These are phyloP conservation scores for Cephus sareptanus DNA, from an alignment of 2,888 invertebrate genomes.

Conservation along the genomic window DNA sequence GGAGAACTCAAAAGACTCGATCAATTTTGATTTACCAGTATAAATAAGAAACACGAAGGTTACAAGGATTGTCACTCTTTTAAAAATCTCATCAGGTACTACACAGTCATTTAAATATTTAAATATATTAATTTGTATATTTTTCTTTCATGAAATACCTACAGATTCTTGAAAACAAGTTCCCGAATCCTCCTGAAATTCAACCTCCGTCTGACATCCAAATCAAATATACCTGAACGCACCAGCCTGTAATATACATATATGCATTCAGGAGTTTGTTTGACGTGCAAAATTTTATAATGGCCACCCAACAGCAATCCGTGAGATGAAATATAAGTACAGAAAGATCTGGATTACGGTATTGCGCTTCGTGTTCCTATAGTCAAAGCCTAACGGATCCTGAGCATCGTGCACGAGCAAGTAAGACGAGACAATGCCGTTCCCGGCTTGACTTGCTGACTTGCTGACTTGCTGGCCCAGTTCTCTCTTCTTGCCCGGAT, in stretches of 20 bases:
- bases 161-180: neutral
- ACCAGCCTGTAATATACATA: neutral
- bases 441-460: constrained; percentile 5
- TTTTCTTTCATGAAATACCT: neutral
- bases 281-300: neutral
- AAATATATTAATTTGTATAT: neutral
- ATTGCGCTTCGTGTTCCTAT: neutral
- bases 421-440: constrained; percentile 9
- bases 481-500: constrained; percentile 1
- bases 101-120: neutral
- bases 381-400: neutral
- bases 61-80: neutral
- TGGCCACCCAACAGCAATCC: neutral
- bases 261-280: neutral
- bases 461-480: constrained; percentile 9
- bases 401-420: neutral
- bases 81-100: neutral
- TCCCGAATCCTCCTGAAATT: neutral
- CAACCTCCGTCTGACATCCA: neutral
- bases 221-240: neutral
- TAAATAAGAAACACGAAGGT: neutral
- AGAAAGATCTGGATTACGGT: neutral
- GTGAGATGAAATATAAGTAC: neutral
- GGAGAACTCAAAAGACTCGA: neutral
- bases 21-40: neutral